Evolutionary conservation across 2,113 vertebrate genomes (phyloP).

Genomic region (Eubucco bourcierii): DNA sequence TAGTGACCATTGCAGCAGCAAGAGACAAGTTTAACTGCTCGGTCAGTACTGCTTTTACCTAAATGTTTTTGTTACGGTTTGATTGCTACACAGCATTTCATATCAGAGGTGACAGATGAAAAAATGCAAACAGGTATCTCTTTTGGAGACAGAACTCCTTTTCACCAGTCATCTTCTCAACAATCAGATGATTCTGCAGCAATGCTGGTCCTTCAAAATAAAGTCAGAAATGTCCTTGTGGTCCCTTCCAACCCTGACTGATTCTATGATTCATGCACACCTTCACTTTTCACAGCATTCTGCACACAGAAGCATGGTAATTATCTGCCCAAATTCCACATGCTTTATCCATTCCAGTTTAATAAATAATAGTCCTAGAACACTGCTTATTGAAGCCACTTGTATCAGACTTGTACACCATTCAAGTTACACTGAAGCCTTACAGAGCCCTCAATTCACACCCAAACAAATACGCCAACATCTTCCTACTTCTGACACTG

Average conservation of each 20-base stretch:
- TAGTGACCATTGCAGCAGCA: not conserved
- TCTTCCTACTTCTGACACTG: not conserved
- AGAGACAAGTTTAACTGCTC: not conserved
- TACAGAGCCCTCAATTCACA: not conserved
- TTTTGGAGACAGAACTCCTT: not conserved
- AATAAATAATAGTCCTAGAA: not conserved
- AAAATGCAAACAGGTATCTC: not conserved
- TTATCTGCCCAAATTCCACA: not conserved
- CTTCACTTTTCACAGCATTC: not conserved
- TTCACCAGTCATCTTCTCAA: not conserved
- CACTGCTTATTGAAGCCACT: not conserved
- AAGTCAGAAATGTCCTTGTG: not conserved
- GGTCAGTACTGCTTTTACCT: not conserved
- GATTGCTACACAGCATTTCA: not conserved
- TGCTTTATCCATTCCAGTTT: not conserved
- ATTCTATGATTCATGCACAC: not conserved
- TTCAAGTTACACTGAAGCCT: not conserved
- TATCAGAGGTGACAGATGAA: not conserved
- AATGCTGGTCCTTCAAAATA: not conserved
- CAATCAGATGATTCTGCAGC: not conserved
- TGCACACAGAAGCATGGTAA: not conserved
- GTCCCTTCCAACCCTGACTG: too few relatives aligned
- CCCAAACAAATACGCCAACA: not conserved
- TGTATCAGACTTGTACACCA: not conserved
- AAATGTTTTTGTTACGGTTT: not conserved